These are phyloP conservation scores for Clavelina lepadiformis DNA, from an alignment of 23 tunicate species.

Conservation along the genomic window DNA sequence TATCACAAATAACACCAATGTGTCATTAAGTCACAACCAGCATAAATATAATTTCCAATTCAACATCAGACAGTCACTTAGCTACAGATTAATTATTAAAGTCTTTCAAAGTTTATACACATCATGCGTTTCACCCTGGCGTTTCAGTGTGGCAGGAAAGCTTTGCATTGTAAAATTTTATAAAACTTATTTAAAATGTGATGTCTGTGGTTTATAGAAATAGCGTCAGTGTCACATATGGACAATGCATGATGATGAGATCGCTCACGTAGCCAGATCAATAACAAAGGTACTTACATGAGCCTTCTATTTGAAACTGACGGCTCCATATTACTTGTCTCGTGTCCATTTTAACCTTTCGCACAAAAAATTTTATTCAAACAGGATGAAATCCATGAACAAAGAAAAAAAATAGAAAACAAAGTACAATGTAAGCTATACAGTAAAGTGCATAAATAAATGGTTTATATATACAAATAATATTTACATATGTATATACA, in stretches of 20 bases:
- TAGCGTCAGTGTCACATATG: not conserved
- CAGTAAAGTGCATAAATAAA: not conserved
- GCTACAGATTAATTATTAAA: no score
- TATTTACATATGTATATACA: no score
- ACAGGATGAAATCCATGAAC: not conserved
- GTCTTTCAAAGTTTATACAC: no score
- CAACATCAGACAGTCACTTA: no score
- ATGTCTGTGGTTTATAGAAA: not conserved
- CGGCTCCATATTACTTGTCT: constrained; percentile 68
- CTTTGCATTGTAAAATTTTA: no score
- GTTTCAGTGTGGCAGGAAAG: no score
- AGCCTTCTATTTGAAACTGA: constrained; percentile 45
- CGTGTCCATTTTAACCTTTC: constrained; percentile 73
- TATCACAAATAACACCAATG: no score
- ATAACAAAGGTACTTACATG: constrained; percentile 40
- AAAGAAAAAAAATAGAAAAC: not conserved
- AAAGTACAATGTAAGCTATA: not conserved
- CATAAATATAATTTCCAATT: no score
- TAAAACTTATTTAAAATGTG: not conserved
- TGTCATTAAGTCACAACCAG: no score
- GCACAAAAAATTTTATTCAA: not conserved
- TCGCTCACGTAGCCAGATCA: not conserved
- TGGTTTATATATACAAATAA: no score
- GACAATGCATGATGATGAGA: not conserved
- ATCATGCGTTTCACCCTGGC: no score